A percentile compares a stretch with the other conserved stretches of the same genome.
Evolutionary conservation across 92 coral and sea anemone species (phyloP).

Genomic region (Pocillopora meandrina): DNA sequence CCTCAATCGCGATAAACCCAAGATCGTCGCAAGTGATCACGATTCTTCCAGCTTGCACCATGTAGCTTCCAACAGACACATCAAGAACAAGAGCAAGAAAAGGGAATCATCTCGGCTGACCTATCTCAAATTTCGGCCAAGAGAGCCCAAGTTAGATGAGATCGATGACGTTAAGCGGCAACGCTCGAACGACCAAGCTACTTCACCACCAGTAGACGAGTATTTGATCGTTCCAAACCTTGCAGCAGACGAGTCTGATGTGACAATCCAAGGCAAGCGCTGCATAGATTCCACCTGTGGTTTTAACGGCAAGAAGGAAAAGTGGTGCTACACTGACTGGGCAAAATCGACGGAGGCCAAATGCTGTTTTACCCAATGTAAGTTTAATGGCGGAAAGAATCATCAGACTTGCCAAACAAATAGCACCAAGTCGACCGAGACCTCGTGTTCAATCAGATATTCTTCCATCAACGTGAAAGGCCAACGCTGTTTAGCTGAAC

Average conservation of each 20-base stretch:
- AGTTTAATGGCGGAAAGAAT: neutral
- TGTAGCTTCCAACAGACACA: neutral
- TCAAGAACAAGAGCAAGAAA: neutral
- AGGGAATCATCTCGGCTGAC: too few species aligned
- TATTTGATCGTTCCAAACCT: neutral
- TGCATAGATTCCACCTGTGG: neutral
- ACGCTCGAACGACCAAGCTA: neutral
- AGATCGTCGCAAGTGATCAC: neutral
- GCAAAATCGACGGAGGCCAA: neutral
- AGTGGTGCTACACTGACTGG: slow-evolving; percentile 6
- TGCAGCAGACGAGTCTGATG: neutral
- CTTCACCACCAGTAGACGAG: neutral
- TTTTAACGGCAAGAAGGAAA: neutral
- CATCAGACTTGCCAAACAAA: neutral
- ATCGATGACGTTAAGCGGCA: neutral
- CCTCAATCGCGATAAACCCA: too few species aligned
- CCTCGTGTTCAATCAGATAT: neutral
- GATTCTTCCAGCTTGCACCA: neutral
- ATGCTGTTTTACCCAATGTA: neutral
- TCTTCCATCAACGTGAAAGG: slow-evolving; percentile 1
- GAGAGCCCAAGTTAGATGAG: too few species aligned
- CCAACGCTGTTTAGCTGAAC: slow-evolving; percentile 1
- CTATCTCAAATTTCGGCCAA: too few species aligned
- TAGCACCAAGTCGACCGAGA: neutral
- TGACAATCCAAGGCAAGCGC: neutral